A percentile compares a stretch with the other conserved stretches of the same genome.
Evolutionary conservation across 2,113 vertebrate genomes (phyloP).

Genomic region (Ciconia stormi): DNA sequence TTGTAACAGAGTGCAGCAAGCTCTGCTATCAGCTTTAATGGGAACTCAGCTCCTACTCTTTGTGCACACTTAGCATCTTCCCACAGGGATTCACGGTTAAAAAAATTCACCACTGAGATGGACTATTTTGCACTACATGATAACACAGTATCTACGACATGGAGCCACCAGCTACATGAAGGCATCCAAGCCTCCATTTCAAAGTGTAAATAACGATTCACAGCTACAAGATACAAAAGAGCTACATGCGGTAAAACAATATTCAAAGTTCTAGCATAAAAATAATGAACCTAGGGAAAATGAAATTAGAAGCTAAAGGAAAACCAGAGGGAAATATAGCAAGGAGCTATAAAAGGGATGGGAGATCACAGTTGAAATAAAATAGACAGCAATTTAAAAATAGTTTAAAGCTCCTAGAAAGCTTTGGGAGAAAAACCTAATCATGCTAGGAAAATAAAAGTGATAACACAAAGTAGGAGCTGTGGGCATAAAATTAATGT

Average conservation of each 20-base stretch:
- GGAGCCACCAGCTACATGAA: background rate
- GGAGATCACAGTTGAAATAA: constrained; percentile 3
- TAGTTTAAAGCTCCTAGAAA: constrained; percentile 6
- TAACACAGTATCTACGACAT: background rate
- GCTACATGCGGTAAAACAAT: background rate
- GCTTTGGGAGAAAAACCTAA: background rate
- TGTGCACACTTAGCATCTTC: background rate
- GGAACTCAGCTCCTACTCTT: background rate
- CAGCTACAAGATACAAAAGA: background rate
- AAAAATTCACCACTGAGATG: background rate
- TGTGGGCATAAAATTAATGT: background rate
- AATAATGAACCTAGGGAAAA: constrained; percentile 24
- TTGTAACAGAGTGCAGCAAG: background rate
- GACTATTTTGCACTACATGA: background rate
- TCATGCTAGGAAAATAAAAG: background rate
- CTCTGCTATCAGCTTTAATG: background rate
- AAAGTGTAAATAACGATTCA: background rate
- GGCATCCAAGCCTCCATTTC: background rate
- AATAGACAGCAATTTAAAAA: constrained; percentile 13
- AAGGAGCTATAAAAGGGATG: background rate
- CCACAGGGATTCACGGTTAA: background rate
- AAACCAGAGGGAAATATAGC: constrained; percentile 24
- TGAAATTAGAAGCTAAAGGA: constrained; percentile 28
- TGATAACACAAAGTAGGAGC: background rate
- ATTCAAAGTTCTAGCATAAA: background rate